Conservation (phyloP, 1,140 invertebrate genomes). For the Hyles vespertilio region DNA sequence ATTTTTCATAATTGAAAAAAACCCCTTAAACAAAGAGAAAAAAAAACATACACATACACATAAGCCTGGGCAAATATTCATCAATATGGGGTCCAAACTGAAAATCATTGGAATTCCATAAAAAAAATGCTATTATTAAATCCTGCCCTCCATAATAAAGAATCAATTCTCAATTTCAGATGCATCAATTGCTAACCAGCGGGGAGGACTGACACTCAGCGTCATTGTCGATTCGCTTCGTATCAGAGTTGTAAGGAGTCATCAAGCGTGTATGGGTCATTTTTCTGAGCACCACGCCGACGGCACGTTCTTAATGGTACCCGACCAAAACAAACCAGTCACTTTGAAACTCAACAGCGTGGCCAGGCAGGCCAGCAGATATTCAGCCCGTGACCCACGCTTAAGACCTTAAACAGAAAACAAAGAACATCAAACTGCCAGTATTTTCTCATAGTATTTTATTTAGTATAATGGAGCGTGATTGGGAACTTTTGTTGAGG, state of each 20-base stretch:
- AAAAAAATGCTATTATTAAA: no score
- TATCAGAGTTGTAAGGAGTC: constrained; percentile 21
- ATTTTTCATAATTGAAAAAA: no score
- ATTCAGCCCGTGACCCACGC: constrained; percentile 69
- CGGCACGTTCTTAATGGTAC: constrained; percentile 63
- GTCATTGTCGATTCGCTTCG: not conserved
- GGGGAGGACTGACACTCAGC: not conserved
- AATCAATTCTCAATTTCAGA: no score
- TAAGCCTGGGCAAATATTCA: no score
- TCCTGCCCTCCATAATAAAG: no score
- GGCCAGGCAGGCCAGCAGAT: constrained; percentile 61
- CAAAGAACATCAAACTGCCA: constrained; percentile 29
- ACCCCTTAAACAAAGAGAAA: no score
- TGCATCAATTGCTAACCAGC: no score
- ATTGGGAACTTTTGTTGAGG: constrained; percentile 37
- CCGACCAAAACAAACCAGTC: constrained; percentile 62
- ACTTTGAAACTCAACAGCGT: constrained; percentile 63
- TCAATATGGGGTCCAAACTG: no score
- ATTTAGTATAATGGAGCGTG: constrained; percentile 45
- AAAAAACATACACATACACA: no score
- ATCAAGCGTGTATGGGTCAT: constrained; percentile 50
- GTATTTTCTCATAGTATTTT: constrained; percentile 46
- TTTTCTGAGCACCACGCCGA: constrained; percentile 17
- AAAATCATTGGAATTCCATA: no score
- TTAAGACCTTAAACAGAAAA: constrained; percentile 61